phyloP scores from a whole-genome alignment of 1,140 invertebrate genomes.

The Drosophila sulfurigaster region DNA sequence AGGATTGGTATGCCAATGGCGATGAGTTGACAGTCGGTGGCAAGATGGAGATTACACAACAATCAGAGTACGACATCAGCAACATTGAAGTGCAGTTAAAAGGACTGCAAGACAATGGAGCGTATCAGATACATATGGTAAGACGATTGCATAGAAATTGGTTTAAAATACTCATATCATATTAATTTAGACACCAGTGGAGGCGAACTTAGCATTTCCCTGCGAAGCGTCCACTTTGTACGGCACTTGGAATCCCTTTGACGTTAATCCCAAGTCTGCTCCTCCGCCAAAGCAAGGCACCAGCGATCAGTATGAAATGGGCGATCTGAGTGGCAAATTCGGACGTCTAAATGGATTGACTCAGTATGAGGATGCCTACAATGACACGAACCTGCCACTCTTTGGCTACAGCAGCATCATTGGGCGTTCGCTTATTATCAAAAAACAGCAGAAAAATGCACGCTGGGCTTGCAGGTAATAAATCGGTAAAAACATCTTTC shows the following conservation, averaged over 20 bases:
- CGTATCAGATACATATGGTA: constrained; percentile 94
- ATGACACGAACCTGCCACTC: constrained; percentile 93
- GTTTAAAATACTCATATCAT: background rate
- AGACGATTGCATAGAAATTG: constrained; percentile 4
- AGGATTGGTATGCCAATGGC: constrained; percentile 95
- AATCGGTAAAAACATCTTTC: no score
- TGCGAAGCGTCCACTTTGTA: constrained; percentile 93
- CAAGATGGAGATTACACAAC: constrained; percentile 92
- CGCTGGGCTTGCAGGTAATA: constrained; percentile 90
- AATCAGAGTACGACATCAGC: constrained; percentile 93
- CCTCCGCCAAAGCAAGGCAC: constrained; percentile 89
- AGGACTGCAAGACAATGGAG: constrained; percentile 89
- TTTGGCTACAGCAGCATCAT: constrained; percentile 93
- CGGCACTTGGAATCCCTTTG: constrained; percentile 93
- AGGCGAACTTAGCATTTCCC: constrained; percentile 93
- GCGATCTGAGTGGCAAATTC: constrained; percentile 96
- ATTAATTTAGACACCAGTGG: constrained; percentile 89
- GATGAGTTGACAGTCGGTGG: constrained; percentile 88
- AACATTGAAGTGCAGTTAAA: constrained; percentile 92
- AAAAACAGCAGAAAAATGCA: constrained; percentile 88
- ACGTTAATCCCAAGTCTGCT: constrained; percentile 87
- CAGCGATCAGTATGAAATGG: constrained; percentile 94
- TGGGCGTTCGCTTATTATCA: constrained; percentile 94
- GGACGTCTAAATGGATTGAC: constrained; percentile 89
- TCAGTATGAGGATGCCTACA: constrained; percentile 88